These are phyloP conservation scores for Sus cebifrons DNA, from an alignment of 2,797 vertebrate species.

Conservation along the genomic window DNA sequence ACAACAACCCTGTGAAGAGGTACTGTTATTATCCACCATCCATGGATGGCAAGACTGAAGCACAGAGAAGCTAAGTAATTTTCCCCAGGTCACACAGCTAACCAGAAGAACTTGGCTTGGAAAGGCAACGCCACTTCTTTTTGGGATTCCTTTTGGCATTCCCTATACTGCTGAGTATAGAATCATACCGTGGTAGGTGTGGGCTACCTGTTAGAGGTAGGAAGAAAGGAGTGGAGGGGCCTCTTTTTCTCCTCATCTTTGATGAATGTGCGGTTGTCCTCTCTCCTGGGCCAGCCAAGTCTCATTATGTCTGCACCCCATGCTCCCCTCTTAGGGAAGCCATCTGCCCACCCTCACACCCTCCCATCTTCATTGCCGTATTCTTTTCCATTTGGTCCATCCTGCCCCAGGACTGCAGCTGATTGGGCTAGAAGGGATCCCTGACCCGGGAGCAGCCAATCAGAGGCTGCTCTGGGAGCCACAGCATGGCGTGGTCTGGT, in stretches of 20 bases:
- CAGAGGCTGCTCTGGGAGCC: constrained; percentile 18
- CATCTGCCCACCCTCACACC: neutral
- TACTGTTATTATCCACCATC: neutral
- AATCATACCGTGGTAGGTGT: neutral
- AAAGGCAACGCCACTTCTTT: neutral
- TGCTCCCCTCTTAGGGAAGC: neutral
- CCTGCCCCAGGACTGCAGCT: neutral
- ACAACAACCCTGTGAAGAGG: neutral
- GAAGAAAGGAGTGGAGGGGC: neutral
- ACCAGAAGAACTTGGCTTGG: neutral
- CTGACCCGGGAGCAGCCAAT: neutral
- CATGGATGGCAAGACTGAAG: neutral
- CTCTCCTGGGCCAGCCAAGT: neutral
- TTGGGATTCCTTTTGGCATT: neutral
- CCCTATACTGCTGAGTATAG: neutral
- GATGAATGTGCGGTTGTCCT: neutral
- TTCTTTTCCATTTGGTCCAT: neutral
- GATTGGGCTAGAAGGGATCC: neutral
- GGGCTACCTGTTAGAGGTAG: neutral
- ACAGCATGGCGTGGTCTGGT: neutral
- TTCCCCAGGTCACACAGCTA: constrained; percentile 48
- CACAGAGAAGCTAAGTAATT: constrained; percentile 52
- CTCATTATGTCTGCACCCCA: neutral
- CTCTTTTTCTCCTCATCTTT: neutral
- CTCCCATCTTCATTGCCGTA: neutral